These are phyloP conservation scores for Tridacna crocea DNA, from an alignment of 2,888 invertebrate species.

Conservation along the genomic window DNA sequence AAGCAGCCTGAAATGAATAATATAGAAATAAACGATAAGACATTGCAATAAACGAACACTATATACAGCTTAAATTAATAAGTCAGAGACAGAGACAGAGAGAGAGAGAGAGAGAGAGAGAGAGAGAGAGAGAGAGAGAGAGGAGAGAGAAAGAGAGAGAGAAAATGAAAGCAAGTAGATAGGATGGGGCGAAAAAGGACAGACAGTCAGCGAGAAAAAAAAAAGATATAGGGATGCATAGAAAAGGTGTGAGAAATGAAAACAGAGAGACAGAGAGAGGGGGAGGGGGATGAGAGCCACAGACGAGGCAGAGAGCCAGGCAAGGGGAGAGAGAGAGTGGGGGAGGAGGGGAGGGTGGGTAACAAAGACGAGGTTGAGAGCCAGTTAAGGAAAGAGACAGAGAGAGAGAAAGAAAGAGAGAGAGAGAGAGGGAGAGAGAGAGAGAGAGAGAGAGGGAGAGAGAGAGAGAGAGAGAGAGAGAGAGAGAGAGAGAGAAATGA, in stretches of 20 bases:
- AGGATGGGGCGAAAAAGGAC: neutral
- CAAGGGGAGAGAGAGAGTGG: neutral
- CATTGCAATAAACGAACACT: too few relatives aligned
- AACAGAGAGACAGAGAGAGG: neutral
- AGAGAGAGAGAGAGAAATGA: too few relatives aligned
- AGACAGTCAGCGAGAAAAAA: neutral
- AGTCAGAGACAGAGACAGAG: too few relatives aligned
- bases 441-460: too few relatives aligned
- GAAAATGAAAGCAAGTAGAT: neutral
- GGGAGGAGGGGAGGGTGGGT: neutral
- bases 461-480: too few relatives aligned
- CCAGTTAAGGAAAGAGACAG: neutral
- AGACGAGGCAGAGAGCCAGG: neutral
- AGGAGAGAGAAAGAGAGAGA: neutral
- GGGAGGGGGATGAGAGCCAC: neutral
- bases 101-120: too few relatives aligned
- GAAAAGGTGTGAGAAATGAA: neutral
- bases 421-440: too few relatives aligned
- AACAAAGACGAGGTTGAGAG: neutral
- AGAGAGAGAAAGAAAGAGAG: too few relatives aligned
- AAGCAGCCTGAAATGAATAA: too few relatives aligned
- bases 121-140: neutral
- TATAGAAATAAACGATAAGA: too few relatives aligned
- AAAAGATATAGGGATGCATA: neutral
- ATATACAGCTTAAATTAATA: too few relatives aligned